Evolutionary conservation across 2,888 invertebrate genomes (phyloP).

Genomic region (Anodontia alba): DNA sequence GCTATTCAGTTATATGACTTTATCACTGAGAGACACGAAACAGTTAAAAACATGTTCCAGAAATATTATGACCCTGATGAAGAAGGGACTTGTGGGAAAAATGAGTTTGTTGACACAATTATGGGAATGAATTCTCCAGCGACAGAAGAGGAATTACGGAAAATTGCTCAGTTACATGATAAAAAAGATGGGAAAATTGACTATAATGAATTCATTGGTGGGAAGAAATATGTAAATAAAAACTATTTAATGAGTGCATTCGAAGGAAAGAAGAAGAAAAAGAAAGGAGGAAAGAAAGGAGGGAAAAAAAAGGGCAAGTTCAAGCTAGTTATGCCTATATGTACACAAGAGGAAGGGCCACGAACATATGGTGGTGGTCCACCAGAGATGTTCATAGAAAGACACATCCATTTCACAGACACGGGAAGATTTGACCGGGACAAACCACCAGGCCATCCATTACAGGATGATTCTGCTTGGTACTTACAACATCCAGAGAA

Average conservation of each 20-base stretch:
- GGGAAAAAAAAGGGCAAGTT: slow-evolving; percentile 83
- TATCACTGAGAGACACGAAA: slow-evolving; percentile 72
- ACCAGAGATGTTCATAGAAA: slow-evolving; percentile 81
- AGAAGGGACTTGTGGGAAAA: slow-evolving; percentile 74
- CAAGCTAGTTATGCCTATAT: slow-evolving; percentile 84
- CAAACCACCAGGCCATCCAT: slow-evolving; percentile 82
- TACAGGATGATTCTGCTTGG: slow-evolving; percentile 84
- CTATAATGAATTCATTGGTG: slow-evolving; percentile 82
- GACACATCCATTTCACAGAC: slow-evolving; percentile 83
- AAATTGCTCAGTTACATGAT: slow-evolving; percentile 75
- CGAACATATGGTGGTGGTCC: slow-evolving; percentile 83
- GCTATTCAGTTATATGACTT: slow-evolving; percentile 83
- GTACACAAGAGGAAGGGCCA: slow-evolving; percentile 80
- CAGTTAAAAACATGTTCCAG: slow-evolving; percentile 77
- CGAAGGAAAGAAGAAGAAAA: slow-evolving; percentile 84
- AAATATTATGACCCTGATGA: slow-evolving; percentile 81
- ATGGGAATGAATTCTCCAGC: slow-evolving; percentile 78
- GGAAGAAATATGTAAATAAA: slow-evolving; percentile 85
- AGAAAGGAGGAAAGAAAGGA: slow-evolving; percentile 80
- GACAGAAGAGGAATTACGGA: slow-evolving; percentile 79
- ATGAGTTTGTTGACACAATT: slow-evolving; percentile 80
- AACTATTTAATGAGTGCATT: slow-evolving; percentile 83
- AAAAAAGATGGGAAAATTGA: slow-evolving; percentile 81
- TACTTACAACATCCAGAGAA: slow-evolving; percentile 83
- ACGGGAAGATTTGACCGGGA: slow-evolving; percentile 83